Evolutionary conservation across 2,888 invertebrate species (phyloP).

Genomic region (Adelphocoris suturalis): DNA sequence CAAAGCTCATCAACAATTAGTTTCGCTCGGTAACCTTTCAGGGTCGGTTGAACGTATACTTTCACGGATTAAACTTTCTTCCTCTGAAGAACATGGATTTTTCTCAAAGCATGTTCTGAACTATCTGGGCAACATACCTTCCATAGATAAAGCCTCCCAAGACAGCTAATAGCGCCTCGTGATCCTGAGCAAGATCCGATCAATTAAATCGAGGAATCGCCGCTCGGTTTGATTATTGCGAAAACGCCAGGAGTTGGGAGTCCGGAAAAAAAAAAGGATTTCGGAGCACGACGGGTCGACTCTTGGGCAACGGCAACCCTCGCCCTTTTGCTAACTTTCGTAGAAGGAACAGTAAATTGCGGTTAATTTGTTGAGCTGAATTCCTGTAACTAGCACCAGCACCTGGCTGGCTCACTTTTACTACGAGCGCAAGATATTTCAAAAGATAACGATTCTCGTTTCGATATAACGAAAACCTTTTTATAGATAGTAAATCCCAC

Average conservation of each 20-base stretch:
- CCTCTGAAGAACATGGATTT: neutral
- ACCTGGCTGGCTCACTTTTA: slow-evolving; percentile 24
- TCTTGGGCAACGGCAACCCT: neutral
- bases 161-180: neutral
- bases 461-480: neutral
- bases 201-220: neutral
- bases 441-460: neutral
- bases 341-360: slow-evolving; percentile 6
- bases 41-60: slow-evolving; percentile 4
- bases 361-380: slow-evolving; percentile 3
- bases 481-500: neutral
- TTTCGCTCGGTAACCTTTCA: slow-evolving; percentile 5
- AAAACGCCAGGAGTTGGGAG: neutral
- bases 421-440: neutral
- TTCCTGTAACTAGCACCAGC: slow-evolving; percentile 2
- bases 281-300: slow-evolving; percentile 9
- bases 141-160: neutral
- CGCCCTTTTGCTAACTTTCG: neutral
- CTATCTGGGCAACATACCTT: neutral
- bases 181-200: neutral
- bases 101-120: neutral
- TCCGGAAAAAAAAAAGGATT: neutral
- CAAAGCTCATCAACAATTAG: neutral
- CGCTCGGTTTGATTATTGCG: neutral
- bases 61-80: slow-evolving; percentile 21